Percentiles rank a stretch among this genome's conserved stretches.
Conservation (phyloP, 1,140 invertebrate genomes). For the Tribolium madens region DNA sequence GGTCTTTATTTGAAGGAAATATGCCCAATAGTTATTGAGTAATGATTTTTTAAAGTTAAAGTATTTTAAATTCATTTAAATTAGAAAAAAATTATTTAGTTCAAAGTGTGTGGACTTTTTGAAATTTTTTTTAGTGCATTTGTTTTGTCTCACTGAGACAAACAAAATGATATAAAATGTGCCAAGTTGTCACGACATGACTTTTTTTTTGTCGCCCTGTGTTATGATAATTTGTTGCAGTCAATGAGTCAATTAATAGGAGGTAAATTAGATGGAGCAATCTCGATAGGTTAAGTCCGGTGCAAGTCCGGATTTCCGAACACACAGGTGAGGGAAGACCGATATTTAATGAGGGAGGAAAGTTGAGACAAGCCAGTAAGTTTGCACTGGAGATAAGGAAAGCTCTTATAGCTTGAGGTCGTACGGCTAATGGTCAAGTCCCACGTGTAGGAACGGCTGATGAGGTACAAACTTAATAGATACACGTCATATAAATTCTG, state of each 20-base stretch:
- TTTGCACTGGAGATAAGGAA: slow-evolving; percentile 23
- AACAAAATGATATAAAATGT: no score
- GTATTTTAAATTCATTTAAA: no score
- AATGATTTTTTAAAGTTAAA: no score
- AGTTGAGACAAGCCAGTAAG: background rate
- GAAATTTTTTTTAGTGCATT: no score
- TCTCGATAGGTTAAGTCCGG: slow-evolving; percentile 16
- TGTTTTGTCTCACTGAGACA: no score
- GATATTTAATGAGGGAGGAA: background rate
- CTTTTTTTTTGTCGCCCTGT: no score
- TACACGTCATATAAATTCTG: slow-evolving; percentile 60
- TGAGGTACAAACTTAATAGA: slow-evolving; percentile 57
- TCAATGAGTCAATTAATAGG: slow-evolving; percentile 14
- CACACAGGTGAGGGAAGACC: background rate
- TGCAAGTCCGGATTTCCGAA: slow-evolving; percentile 20
- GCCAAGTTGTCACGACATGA: no score
- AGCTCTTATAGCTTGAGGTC: slow-evolving; percentile 44
- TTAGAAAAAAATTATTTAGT: no score
- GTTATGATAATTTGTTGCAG: slow-evolving; percentile 5
- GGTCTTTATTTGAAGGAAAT: no score
- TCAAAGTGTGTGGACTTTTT: no score
- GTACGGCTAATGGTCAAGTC: slow-evolving; percentile 57
- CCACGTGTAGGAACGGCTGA: slow-evolving; percentile 47
- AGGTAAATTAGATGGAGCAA: background rate
- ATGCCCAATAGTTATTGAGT: no score